Evolutionary conservation across 2,888 invertebrate genomes (phyloP), one percentile per base, ranked within the genome.

Genomic region (Gibbula magus): DNA sequence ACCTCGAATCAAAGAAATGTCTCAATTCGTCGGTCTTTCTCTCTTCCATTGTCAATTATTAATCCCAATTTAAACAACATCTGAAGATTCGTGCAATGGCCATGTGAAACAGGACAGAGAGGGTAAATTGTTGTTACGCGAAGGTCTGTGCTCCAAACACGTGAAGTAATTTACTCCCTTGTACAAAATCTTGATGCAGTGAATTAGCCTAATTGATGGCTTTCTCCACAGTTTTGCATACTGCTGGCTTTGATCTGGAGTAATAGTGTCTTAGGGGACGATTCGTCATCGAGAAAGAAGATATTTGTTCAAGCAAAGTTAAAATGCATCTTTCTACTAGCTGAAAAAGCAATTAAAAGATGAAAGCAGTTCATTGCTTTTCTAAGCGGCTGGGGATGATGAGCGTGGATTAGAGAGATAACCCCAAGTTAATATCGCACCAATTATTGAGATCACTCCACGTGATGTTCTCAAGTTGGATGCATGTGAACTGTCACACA

Each of bases 151-250:
- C 20, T 16, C n/a, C 22, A 66, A 70, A 25, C 25, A 70, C 32
- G 3, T 20, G 22, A 22, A 16, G 70, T 39, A 70, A 70, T 70
- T 39, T 35, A 20, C 35, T 35, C 32, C 70, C 70, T 10, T 35
- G 18, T 70, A 18, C n/a, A 39, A 32, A 29, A 35, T 70, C 70
- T n/a, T 35, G 32, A 35, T 39, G 20, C 35, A 35, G 35, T 39
- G 70, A 70, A 70, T 70, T 70, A 70, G 70, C 70, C 35, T 70
- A 70, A 70, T 70, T 70, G 70, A 70, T 70, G 35, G 70, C 35
- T 70, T 70, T 70, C 70, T 39, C 39, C 35, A 20, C 18, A 32
- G 70, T 70, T 70, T 70, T 70, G 70, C 70, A 70, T 70, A 70
- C 18, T 70, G 70, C 70, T 35, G 35, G 29, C 70, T 70, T 70